These are phyloP conservation scores for Alca torda DNA, from an alignment of 2,797 vertebrate species.

Conservation along the genomic window DNA sequence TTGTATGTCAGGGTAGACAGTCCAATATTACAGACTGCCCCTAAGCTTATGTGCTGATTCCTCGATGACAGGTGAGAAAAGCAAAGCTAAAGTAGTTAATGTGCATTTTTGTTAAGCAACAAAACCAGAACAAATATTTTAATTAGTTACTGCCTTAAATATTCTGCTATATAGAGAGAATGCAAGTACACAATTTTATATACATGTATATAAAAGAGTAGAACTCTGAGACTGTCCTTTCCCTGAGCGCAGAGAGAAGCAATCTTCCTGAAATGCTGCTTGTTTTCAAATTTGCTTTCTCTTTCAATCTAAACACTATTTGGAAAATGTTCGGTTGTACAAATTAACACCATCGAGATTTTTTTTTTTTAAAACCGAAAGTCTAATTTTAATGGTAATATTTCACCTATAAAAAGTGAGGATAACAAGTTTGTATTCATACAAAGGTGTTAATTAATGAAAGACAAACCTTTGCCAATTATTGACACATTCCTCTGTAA, in stretches of 20 bases:
- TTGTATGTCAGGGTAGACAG: neutral
- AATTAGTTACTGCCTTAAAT: constrained; percentile 4
- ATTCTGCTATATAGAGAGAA: neutral
- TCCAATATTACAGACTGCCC: neutral
- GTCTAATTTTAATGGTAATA: constrained; percentile 80
- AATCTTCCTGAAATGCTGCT: neutral
- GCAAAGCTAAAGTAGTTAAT: constrained; percentile 8
- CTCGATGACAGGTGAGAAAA: neutral
- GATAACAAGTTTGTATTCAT: constrained; percentile 83
- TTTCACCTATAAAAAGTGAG: constrained; percentile 82
- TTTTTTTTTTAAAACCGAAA: constrained; percentile 48
- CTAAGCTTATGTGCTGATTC: neutral
- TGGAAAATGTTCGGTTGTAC: constrained; percentile 43
- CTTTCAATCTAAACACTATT: constrained; percentile 42
- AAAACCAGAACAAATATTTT: neutral
- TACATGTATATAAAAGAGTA: neutral
- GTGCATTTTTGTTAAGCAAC: neutral
- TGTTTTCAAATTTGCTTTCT: neutral
- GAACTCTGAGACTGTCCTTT: neutral
- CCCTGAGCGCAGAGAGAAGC: neutral
- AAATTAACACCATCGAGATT: constrained; percentile 61
- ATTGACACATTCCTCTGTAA: constrained; percentile 78
- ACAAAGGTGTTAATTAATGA: constrained; percentile 92
- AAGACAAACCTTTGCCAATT: constrained; percentile 84
- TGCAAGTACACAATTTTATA: neutral